Conservation (phyloP, 37 sponge, comb jelly and placozoan species). For the Mnemiopsis leidyi region DNA sequence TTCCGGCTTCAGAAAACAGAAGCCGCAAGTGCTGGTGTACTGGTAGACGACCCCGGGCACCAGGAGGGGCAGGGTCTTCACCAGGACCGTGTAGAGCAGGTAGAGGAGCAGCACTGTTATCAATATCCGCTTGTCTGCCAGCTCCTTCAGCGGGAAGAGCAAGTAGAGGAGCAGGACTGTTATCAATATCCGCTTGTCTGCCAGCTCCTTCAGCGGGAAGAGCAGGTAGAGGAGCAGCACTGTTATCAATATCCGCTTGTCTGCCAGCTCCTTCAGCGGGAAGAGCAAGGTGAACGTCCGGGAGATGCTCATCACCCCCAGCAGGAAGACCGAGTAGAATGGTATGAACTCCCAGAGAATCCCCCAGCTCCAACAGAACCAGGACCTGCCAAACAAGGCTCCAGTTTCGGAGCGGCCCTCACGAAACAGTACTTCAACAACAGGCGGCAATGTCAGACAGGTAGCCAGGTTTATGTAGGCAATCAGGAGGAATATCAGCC, state of each 20-base stretch:
- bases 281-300: neutral
- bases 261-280: neutral
- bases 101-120: neutral
- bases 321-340: neutral
- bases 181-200: neutral
- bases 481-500: neutral
- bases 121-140: neutral
- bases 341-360: conserved; percentile 8
- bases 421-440: neutral
- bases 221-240: neutral
- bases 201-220: neutral
- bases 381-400: neutral
- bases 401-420: neutral
- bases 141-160: neutral
- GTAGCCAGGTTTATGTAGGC: neutral
- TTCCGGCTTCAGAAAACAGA: neutral
- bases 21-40: neutral
- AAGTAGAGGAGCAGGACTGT: neutral
- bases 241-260: neutral
- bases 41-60: neutral
- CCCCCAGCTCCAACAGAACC: neutral
- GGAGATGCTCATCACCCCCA: neutral
- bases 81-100: neutral
- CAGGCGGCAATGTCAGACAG: neutral
- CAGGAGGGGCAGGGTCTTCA: neutral